Evolutionary conservation across 1,140 invertebrate species (phyloP).

Genomic region (Lysiphlebus fabarum): DNA sequence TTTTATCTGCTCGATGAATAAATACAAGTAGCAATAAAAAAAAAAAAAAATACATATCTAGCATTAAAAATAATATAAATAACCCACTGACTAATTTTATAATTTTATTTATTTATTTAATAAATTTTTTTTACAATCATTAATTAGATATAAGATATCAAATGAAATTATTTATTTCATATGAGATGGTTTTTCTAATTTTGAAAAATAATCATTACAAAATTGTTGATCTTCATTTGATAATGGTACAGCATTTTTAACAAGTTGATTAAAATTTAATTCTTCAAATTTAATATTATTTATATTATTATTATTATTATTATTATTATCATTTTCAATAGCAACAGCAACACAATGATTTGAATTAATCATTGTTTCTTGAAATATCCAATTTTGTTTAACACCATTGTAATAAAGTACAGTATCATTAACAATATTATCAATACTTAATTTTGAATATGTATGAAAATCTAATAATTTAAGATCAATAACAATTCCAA

Average conservation of each 20-base stretch:
- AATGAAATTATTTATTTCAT: too few relatives aligned
- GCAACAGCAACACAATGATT: constrained; percentile 82
- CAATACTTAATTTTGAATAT: constrained; percentile 52
- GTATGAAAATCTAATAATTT: constrained; percentile 73
- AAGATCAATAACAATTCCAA: constrained; percentile 79
- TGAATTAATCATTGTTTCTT: constrained; percentile 80
- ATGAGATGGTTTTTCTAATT: constrained; percentile 46
- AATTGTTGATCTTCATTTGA: constrained; percentile 57
- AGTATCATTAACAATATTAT: constrained; percentile 64
- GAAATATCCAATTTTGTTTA: constrained; percentile 74
- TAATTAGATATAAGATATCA: too few relatives aligned
- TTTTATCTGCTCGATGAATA: not conserved
- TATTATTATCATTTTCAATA: constrained; percentile 35
- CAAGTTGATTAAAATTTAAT: constrained; percentile 56
- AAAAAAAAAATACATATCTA: not conserved
- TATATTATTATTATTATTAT: constrained; percentile 18
- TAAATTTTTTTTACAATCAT: too few relatives aligned
- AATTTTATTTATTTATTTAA: not conserved
- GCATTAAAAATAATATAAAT: too few relatives aligned
- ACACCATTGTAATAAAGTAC: constrained; percentile 63
- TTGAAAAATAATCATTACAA: constrained; percentile 53
- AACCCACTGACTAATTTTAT: constrained; percentile 13
- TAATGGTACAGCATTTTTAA: constrained; percentile 56
- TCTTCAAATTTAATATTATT: constrained; percentile 45
- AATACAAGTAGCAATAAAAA: not conserved